Base-by-base conservation (phyloP, 2,888 invertebrate genomes). In the Leptura quadrifasciata region DNA sequence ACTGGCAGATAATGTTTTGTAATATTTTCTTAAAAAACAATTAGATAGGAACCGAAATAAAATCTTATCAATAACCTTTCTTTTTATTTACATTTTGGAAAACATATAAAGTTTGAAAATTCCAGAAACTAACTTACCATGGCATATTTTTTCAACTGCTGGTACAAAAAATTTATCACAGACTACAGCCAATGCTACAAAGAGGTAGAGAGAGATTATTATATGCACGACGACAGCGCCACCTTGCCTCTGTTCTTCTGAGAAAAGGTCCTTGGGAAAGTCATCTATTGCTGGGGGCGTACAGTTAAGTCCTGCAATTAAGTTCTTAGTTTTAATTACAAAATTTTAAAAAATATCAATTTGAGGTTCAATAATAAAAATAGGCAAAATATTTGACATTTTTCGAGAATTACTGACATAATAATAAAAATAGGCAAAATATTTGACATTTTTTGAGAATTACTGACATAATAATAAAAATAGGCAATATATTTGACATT, bases 81-180 rank as follows among this genome's bases (percentile, higher is more conserved):
- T n/a, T n/a, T n/a, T n/a, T n/a, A n/a, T n/a, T n/a, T n/a, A n/a
- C n/a, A n/a, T n/a, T n/a, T n/a, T n/a, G n/a, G n/a, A n/a, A n/a
- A n/a, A n/a, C n/a, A n/a, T n/a, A n/a, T n/a, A n/a, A n/a, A n/a
- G n/a, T n/a, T n/a, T n/a, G 3, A n/a, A 17, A 12, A 52, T 3
- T 27, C 27, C 8, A 5, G 8, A 12, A 39, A 39, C 2, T 15
- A 12, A 78, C 93, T 92, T 89, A 97, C 97, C 95, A 85, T 95
- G 94, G 88, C 96, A 96, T 90, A 97, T 96, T 89, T 93, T 94
- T 89, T 96, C 96, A 79, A 98, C 95, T 52, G 97, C 95, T 9
- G 97, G 97, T 74, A 98, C 97, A 89, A 98, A 98, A 90, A 95
- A 98, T 89, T 97, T 96, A 89, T 98, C 97, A 91, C 98, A 96